These are phyloP conservation scores for Ctenopoma multispine DNA, from an alignment of 2,797 vertebrate genomes.

Conservation along the genomic window DNA sequence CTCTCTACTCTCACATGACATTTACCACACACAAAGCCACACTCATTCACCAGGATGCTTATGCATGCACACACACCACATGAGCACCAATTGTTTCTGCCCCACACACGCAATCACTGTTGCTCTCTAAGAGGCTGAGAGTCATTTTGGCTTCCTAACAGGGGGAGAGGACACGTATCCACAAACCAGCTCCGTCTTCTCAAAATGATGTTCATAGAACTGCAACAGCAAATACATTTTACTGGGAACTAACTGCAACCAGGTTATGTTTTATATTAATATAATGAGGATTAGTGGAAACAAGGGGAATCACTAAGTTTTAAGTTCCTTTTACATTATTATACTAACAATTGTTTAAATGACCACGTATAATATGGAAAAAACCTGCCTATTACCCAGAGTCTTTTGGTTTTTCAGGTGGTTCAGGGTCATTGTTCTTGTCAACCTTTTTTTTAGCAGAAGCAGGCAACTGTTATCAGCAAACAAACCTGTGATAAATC, in stretches of 20 bases:
- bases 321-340: too few relatives aligned
- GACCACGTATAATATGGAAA: too few relatives aligned
- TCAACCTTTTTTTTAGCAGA: too few relatives aligned
- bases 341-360: too few relatives aligned
- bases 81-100: not conserved
- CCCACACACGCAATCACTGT: constrained; percentile 42
- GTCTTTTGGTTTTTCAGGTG: too few relatives aligned
- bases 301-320: too few relatives aligned
- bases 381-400: too few relatives aligned
- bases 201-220: too few relatives aligned
- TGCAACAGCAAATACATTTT: not conserved
- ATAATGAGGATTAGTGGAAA: not conserved
- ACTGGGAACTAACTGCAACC: not conserved
- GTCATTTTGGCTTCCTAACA: constrained; percentile 31
- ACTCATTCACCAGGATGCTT: constrained; percentile 5
- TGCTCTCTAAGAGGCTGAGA: constrained; percentile 30
- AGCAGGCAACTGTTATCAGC: too few relatives aligned
- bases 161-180: not conserved
- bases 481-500: too few relatives aligned
- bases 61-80: constrained; percentile 10
- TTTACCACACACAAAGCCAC: constrained; percentile 57
- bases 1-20: constrained; percentile 40
- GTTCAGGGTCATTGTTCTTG: too few relatives aligned
- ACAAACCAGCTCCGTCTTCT: constrained; percentile 3
- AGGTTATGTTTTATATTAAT: not conserved